These are phyloP conservation scores for Zonitis immaculata DNA, from an alignment of 2,888 invertebrate species.

Conservation along the genomic window DNA sequence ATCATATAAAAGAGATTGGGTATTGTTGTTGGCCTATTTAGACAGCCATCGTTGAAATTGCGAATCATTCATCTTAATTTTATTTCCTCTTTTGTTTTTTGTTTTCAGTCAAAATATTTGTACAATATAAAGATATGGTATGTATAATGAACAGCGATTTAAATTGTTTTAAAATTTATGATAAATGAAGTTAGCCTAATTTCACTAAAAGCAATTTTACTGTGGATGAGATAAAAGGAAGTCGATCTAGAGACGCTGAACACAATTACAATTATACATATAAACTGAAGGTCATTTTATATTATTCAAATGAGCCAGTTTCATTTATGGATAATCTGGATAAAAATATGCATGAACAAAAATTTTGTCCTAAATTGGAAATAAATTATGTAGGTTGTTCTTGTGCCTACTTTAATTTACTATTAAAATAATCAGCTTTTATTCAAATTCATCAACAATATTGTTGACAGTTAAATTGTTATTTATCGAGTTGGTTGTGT, in stretches of 20 bases:
- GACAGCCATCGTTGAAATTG: neutral
- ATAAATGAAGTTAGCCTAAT: neutral
- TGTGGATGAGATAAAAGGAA: neutral
- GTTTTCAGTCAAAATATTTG: neutral
- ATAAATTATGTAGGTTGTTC: too few relatives aligned
- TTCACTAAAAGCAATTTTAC: neutral
- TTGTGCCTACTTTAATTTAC: too few relatives aligned
- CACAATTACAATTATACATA: neutral
- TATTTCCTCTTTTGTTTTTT: too few relatives aligned
- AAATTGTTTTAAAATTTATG: neutral
- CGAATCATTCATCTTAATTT: slow-evolving; percentile 1
- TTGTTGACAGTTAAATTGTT: slow-evolving; percentile 1
- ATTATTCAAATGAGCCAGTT: too few relatives aligned
- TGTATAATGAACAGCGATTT: neutral
- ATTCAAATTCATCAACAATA: neutral
- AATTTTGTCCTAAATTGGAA: too few relatives aligned
- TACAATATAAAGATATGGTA: neutral
- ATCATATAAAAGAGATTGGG: neutral
- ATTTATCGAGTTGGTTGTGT: slow-evolving; percentile 6
- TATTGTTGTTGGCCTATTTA: neutral
- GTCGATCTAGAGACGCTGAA: neutral
- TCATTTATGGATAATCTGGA: too few relatives aligned
- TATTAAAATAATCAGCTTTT: neutral
- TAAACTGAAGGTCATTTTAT: too few relatives aligned
- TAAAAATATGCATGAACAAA: too few relatives aligned